Evolutionary conservation across 2,113 vertebrate species (phyloP), one percentile per base, ranked within the genome.

Genomic region (Carollia perspicillata): DNA sequence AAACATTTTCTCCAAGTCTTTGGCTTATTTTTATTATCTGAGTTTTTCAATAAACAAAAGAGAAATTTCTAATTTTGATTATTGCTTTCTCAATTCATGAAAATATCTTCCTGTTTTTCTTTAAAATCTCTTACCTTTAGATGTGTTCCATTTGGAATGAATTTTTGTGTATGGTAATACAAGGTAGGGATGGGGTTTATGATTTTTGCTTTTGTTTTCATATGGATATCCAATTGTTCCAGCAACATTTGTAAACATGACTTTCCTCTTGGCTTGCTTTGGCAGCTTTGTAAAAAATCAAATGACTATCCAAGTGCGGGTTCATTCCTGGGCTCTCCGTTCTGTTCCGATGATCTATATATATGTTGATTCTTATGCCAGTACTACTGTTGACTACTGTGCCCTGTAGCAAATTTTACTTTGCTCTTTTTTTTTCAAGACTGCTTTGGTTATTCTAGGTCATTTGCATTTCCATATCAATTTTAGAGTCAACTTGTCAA

Each of bases 371-470:
- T 20, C 35, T 63, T 68, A 55, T 42, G 18, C 65, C 44, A 42
- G 37, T 51, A 53, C 30, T 72, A 65, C 23, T 90, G n/a, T 92
- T 89, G 37, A 86, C 87, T 80, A 93, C n/a, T 93, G 8, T 49
- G 69, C 23, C 66, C 83, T 72, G 53, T 58, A 23, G 14, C 68
- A 94, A 55, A 58, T 68, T 33, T 58, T 1, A 89, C 13, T 90
- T 80, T 71, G 12, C 1, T 84, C 8, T 16, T 84, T 81, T 22
- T n/a, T 35, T 37, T 58, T 33, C 8, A 58, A 72, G 30, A 65
- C 28, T 81, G 33, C 6, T 96, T 86, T 95, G 51, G 84, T 96
- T 87, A 90, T 81, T 94, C 30, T 35, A 94, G 44, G 53, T 90
- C 71, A 9, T 95, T 95, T 92, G 28, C 1, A 65, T 90, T 93